Evolutionary conservation across 2,797 vertebrate species (phyloP).

Genomic region (Sebastes umbrosus): DNA sequence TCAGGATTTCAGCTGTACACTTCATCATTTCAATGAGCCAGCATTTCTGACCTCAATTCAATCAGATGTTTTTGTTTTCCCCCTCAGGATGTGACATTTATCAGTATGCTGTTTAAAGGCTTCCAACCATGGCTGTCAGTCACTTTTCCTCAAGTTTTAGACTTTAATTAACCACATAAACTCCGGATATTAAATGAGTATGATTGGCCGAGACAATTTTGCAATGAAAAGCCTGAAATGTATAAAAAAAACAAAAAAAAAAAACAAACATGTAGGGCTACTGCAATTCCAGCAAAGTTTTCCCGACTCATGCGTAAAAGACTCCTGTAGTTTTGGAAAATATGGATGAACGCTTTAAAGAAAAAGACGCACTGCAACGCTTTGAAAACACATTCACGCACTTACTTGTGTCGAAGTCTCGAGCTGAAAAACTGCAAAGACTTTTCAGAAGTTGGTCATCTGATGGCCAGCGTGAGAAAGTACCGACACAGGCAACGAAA

Average conservation of each 20-base stretch:
- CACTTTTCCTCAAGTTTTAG: background rate
- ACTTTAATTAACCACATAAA: background rate
- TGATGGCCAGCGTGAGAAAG: conserved; percentile 44
- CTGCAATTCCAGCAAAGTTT: conserved; percentile 8
- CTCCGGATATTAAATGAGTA: background rate
- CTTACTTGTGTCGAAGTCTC: conserved; percentile 47
- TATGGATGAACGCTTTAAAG: background rate
- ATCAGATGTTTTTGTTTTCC: background rate
- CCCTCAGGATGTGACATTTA: background rate
- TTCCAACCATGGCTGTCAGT: conserved; percentile 15
- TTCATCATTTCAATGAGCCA: background rate
- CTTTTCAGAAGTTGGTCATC: conserved; percentile 71
- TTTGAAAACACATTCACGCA: background rate
- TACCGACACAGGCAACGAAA: conserved; percentile 19
- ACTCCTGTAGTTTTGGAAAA: background rate
- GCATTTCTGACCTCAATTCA: background rate
- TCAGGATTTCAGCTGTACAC: background rate
- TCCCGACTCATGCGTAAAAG: background rate
- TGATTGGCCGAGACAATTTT: background rate
- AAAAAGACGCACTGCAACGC: background rate
- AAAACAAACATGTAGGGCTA: background rate
- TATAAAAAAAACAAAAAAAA: background rate
- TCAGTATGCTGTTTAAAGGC: background rate
- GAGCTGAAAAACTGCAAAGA: conserved; percentile 38
- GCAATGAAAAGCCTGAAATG: background rate